phyloP scores from a whole-genome alignment of 2,113 vertebrate species.

The Leucopsar rothschildi region DNA sequence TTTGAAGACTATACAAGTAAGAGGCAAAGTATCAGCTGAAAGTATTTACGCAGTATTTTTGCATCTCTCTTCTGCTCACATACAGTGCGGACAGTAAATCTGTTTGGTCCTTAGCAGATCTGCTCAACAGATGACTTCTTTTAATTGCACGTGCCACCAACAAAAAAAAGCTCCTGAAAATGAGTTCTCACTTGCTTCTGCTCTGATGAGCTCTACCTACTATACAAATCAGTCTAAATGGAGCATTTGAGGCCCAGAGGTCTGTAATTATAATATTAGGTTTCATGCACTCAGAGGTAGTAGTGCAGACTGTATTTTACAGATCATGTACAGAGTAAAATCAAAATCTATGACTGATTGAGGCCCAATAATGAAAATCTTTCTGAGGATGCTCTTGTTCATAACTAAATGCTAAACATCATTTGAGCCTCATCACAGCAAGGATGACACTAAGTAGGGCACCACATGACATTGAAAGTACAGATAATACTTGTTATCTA shows the following conservation, averaged over 20 bases:
- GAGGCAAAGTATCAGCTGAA: background rate
- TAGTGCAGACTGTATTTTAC: slow-evolving; percentile 60
- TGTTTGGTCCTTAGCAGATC: background rate
- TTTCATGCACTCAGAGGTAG: slow-evolving; percentile 67
- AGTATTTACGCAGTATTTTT: background rate
- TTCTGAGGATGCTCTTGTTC: slow-evolving; percentile 45
- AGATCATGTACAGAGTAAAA: slow-evolving; percentile 42
- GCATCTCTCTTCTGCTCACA: background rate
- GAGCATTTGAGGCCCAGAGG: slow-evolving; percentile 70
- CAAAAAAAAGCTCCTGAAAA: slow-evolving; percentile 52
- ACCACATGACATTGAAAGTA: background rate
- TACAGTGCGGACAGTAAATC: background rate
- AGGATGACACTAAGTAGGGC: background rate
- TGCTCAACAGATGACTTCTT: slow-evolving; percentile 13
- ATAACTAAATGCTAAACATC: background rate
- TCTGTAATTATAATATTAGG: slow-evolving; percentile 77
- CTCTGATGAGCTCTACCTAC: slow-evolving; percentile 60
- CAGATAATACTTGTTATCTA: background rate
- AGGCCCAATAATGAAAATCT: slow-evolving; percentile 36
- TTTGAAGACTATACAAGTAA: background rate
- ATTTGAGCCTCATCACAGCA: background rate
- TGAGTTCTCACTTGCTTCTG: slow-evolving; percentile 74
- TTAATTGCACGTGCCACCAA: background rate
- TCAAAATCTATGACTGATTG: slow-evolving; percentile 66
- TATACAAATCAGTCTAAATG: slow-evolving; percentile 72